Percentiles rank a stretch among this genome's conserved stretches.
Evolutionary conservation across 2,888 invertebrate species (phyloP).

Genomic region (Rapana venosa): DNA sequence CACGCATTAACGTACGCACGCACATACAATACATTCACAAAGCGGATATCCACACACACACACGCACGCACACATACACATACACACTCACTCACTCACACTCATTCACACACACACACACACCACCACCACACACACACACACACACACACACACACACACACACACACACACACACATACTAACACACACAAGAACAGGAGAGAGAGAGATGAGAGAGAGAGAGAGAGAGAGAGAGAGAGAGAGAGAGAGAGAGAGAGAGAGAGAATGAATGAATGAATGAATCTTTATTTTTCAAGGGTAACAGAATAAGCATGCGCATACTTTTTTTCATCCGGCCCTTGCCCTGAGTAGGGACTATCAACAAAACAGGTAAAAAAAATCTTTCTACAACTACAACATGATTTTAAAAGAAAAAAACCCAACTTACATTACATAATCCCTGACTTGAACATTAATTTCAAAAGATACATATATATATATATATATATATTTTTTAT

Average conservation of each 20-base stretch:
- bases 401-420: too few species aligned
- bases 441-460: too few species aligned
- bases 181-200: background rate
- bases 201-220: background rate
- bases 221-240: too few species aligned
- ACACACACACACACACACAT: background rate
- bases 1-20: background rate
- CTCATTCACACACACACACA: background rate
- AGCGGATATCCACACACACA: background rate
- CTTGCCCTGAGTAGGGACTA: too few species aligned
- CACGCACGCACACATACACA: conserved; percentile 3
- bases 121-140: background rate
- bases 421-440: too few species aligned
- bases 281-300: background rate
- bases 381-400: too few species aligned
- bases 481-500: too few species aligned
- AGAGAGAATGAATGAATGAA: background rate
- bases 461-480: too few species aligned
- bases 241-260: too few species aligned
- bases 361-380: too few species aligned
- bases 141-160: conserved; percentile 6
- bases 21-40: background rate
- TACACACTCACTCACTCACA: background rate
- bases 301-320: too few species aligned
- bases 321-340: too few species aligned